Evolutionary conservation across 1,140 invertebrate genomes (phyloP).

Genomic region (Papilio machaon): DNA sequence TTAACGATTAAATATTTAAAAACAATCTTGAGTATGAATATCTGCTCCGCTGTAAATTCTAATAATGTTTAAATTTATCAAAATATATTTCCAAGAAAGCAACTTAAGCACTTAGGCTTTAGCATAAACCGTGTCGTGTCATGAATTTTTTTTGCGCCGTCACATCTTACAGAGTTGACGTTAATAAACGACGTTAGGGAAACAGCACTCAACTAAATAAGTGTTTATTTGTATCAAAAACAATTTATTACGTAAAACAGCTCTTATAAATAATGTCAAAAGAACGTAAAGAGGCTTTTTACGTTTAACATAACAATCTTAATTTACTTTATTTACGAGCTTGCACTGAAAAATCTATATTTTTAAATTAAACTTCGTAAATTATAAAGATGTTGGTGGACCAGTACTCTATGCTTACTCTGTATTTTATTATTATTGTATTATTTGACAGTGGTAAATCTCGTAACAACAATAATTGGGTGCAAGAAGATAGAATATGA

Average conservation of each 20-base stretch:
- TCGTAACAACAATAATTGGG: too few species aligned
- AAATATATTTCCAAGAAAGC: conserved; percentile 17
- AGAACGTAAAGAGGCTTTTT: background rate
- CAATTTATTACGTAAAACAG: conserved; percentile 11
- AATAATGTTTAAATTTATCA: conserved; percentile 20
- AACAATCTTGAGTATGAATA: too few species aligned
- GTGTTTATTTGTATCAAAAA: conserved; percentile 15
- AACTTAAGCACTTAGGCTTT: conserved; percentile 25
- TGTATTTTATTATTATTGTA: too few species aligned
- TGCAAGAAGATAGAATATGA: too few species aligned
- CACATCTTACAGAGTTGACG: conserved; percentile 14
- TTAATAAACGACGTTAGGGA: conserved; percentile 13
- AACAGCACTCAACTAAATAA: conserved; percentile 25
- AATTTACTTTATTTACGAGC: background rate
- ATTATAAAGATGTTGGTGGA: too few species aligned
- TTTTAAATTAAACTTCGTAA: too few species aligned
- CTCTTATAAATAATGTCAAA: background rate
- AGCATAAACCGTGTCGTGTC: conserved; percentile 17
- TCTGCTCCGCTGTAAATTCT: background rate
- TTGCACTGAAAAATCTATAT: too few species aligned
- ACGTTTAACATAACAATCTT: background rate
- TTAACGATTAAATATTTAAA: too few species aligned
- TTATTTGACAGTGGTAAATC: too few species aligned
- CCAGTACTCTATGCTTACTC: too few species aligned
- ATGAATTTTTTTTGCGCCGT: conserved; percentile 9